Conservation (phyloP, 2,797 vertebrate genomes). For the Rousettus madagascariensis region DNA sequence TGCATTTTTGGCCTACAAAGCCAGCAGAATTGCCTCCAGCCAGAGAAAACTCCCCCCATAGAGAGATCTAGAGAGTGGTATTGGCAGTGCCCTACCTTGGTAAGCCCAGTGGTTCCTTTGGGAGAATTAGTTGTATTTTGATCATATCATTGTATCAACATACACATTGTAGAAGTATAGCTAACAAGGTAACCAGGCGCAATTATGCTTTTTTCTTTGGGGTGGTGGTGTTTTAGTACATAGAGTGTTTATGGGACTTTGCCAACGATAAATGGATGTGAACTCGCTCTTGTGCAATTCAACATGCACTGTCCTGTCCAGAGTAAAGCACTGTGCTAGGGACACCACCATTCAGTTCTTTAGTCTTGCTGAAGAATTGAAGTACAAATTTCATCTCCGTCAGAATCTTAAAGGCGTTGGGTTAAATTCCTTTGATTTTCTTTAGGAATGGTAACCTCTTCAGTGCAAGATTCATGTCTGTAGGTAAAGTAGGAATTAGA, state of each 20-base stretch:
- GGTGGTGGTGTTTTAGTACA: neutral
- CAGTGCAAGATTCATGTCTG: neutral
- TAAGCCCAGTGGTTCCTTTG: neutral
- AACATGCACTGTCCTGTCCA: neutral
- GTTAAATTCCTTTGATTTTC: conserved; percentile 4
- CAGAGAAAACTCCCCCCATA: neutral
- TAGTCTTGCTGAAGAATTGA: neutral
- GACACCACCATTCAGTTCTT: neutral
- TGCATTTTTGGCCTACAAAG: neutral
- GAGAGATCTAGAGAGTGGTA: neutral
- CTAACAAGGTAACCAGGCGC: neutral
- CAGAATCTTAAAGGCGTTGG: neutral
- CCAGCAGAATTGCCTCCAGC: neutral
- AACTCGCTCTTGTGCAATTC: neutral
- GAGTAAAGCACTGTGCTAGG: neutral
- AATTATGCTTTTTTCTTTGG: neutral
- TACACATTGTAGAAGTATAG: neutral
- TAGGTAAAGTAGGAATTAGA: neutral
- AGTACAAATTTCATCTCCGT: neutral
- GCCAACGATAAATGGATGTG: neutral
- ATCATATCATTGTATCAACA: neutral
- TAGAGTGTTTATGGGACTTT: neutral
- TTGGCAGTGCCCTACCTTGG: neutral
- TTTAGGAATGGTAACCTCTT: neutral
- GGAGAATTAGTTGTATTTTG: neutral